Evolutionary conservation across 2,797 vertebrate species (phyloP), one percentile per base, ranked within the genome.

Genomic region (Pachyuromys duprasi): DNA sequence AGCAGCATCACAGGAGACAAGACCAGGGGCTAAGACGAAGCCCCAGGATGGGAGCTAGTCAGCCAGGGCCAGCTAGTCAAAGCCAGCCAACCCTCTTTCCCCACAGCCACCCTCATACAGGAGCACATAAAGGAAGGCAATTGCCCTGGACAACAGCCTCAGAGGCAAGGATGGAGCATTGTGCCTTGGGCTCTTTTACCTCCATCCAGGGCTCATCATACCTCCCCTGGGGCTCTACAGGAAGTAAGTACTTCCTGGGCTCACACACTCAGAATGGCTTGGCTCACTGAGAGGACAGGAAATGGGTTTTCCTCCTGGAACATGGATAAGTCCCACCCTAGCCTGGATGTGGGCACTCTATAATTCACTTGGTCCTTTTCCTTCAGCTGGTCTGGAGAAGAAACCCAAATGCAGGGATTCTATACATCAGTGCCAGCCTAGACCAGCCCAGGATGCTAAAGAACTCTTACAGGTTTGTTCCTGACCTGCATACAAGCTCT

Each of bases 81-180:
- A 39, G 36, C 39, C 62, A 55, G 80, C 31, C 4, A 8, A 60
- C 3, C 72, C 26, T 14, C 36, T 39, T 26, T 74, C 20, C 31
- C 12, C 14, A 63, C 83, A 26, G 89, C 42, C 55, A 39, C n/a
- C 33, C 12, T 49, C 42, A n/a, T 0, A 1, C 53, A 36, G 45
- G 36, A 92, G 18, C 75, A 36, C 36, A n/a, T 14, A 22, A 70
- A 70, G 53, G 60, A 69, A 13, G 33, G 28, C 0, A 2, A 36
- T 11, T 1, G 14, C 8, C 81, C 57, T 28, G n/a, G 17, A 36
- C 31, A n/a, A 24, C 57, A 36, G 36, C 9, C 75, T 83, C 69
- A 60, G 26, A 17, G 4, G 65, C 7, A 39, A 36, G 28, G 53
- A 28, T 0, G 31, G 63, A 36, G 12, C 0, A 0, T 0, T 9